Evolutionary conservation across 2,888 invertebrate genomes (phyloP).

Genomic region (Tenthredo scrophulariae): DNA sequence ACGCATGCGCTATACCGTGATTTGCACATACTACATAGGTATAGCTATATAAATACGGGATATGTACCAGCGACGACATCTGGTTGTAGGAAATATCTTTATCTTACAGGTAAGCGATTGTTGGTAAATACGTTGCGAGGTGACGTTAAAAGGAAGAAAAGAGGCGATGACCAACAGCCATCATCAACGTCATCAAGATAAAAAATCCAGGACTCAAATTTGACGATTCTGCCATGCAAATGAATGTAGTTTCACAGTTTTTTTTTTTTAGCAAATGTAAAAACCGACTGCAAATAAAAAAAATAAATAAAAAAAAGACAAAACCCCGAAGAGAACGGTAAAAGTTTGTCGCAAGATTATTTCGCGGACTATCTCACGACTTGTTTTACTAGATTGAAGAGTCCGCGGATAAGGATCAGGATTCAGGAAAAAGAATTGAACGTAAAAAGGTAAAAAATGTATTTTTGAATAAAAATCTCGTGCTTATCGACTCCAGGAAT

Average conservation of each 20-base stretch:
- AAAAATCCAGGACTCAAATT: background rate
- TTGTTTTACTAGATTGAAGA: background rate
- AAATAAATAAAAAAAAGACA: background rate
- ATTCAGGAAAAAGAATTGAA: background rate
- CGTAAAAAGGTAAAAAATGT: background rate
- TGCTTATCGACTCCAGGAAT: background rate
- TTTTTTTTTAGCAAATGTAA: background rate
- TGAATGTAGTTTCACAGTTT: background rate
- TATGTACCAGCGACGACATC: constrained; percentile 22
- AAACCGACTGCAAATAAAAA: too few relatives aligned
- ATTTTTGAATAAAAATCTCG: background rate
- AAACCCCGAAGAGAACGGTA: background rate
- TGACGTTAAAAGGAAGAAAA: background rate
- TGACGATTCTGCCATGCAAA: background rate
- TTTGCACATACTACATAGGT: background rate
- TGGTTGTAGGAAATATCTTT: background rate
- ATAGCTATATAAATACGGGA: background rate
- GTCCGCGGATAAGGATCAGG: background rate
- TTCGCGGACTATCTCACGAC: background rate
- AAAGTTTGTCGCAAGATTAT: background rate
- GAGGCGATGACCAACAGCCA: background rate
- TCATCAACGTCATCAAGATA: background rate
- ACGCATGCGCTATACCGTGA: constrained; percentile 27
- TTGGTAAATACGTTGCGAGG: background rate
- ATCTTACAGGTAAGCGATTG: background rate